Evolutionary conservation across 2,113 vertebrate genomes (phyloP).

Genomic region (Thunnus maccoyii): DNA sequence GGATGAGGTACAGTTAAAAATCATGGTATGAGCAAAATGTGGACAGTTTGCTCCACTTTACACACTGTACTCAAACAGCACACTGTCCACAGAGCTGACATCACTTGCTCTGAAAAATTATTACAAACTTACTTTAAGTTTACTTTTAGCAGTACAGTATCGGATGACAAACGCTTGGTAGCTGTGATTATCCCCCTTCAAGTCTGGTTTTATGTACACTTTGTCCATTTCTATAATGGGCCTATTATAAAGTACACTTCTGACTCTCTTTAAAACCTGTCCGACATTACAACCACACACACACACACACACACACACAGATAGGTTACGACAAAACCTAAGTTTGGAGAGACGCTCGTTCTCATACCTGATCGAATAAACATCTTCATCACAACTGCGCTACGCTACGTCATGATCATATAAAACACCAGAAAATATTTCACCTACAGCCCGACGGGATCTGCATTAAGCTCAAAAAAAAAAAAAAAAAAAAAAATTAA

Average conservation of each 20-base stretch:
- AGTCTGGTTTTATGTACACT: constrained; percentile 62
- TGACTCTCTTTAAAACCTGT: constrained; percentile 32
- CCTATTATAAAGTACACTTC: constrained; percentile 65
- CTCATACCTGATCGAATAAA: constrained; percentile 29
- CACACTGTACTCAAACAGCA: background rate
- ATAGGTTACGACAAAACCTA: constrained; percentile 36
- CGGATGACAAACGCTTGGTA: constrained; percentile 28
- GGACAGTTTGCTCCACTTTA: constrained; percentile 25
- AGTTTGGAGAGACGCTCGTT: constrained; percentile 25
- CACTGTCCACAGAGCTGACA: constrained; percentile 37
- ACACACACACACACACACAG: background rate
- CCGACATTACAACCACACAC: background rate
- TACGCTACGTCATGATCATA: constrained; percentile 43
- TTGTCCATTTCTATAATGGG: constrained; percentile 45
- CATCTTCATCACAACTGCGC: constrained; percentile 20
- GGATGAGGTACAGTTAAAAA: constrained; percentile 66
- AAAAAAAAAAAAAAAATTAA: background rate
- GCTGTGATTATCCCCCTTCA: constrained; percentile 47
- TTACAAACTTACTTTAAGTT: constrained; percentile 12
- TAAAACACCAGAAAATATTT: constrained; percentile 40
- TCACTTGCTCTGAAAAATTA: constrained; percentile 14
- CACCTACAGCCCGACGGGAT: constrained; percentile 16
- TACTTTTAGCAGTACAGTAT: constrained; percentile 54
- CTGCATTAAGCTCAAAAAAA: constrained; percentile 14
- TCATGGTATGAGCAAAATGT: constrained; percentile 1